These are phyloP conservation scores for Syngnathus floridae DNA, from an alignment of 2,113 vertebrate species.

Conservation along the genomic window DNA sequence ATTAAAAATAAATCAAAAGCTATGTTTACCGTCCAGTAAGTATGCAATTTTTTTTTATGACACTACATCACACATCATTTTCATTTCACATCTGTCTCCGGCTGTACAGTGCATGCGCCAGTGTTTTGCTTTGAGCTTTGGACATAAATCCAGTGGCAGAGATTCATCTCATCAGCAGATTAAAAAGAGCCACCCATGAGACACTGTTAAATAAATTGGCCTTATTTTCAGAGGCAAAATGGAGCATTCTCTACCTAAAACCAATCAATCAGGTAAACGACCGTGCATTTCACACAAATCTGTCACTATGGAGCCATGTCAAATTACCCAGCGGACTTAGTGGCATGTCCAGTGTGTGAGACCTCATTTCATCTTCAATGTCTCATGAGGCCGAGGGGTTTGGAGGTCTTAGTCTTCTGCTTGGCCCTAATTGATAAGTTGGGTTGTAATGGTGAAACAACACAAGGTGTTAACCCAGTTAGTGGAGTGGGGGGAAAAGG, in stretches of 20 bases:
- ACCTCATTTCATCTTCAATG: constrained; percentile 55
- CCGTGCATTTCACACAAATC: constrained; percentile 50
- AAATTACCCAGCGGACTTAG: constrained; percentile 44
- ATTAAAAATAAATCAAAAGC: background rate
- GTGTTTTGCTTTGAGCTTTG: constrained; percentile 16
- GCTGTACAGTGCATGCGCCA: constrained; percentile 4
- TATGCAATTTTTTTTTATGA: constrained; percentile 10
- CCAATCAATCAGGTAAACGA: constrained; percentile 65
- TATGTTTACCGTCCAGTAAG: background rate
- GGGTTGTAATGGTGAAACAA: constrained; percentile 59
- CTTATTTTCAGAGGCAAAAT: constrained; percentile 55
- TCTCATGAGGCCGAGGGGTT: constrained; percentile 27
- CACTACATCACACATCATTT: constrained; percentile 12
- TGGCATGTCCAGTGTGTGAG: constrained; percentile 29
- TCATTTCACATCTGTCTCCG: constrained; percentile 21
- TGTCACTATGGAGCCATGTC: constrained; percentile 33
- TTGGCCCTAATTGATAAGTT: constrained; percentile 69
- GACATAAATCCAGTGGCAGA: constrained; percentile 36
- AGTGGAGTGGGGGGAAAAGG: constrained; percentile 33
- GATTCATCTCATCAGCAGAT: constrained; percentile 56
- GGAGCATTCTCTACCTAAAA: constrained; percentile 40
- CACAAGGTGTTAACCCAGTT: constrained; percentile 67
- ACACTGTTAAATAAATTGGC: constrained; percentile 55
- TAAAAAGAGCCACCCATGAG: constrained; percentile 54
- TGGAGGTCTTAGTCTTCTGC: constrained; percentile 38